phyloP scores from a whole-genome alignment of 2,113 vertebrate genomes.

The Hoplias malabaricus region DNA sequence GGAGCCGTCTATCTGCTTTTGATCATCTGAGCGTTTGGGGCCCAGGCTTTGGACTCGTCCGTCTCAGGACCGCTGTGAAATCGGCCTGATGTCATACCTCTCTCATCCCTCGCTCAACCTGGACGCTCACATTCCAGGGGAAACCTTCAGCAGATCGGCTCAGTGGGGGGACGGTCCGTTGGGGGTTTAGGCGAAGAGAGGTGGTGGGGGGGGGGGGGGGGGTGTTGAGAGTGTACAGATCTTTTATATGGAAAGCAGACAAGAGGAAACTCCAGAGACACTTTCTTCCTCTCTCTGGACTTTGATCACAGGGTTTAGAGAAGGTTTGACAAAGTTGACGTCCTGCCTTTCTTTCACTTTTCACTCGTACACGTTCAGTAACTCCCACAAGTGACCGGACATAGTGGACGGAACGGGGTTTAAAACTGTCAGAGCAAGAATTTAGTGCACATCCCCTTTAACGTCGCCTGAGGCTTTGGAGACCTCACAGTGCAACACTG shows the following conservation, averaged over 20 bases:
- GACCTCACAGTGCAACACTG: too few relatives aligned
- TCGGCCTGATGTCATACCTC: conserved; percentile 98
- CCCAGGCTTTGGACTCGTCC: conserved; percentile 88
- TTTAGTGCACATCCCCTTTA: too few relatives aligned
- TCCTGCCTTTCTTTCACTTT: not conserved
- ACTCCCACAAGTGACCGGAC: too few relatives aligned
- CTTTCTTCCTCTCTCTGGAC: conserved; percentile 20
- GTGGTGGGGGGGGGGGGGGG: not conserved
- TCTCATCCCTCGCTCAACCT: conserved; percentile 97
- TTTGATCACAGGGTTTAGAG: conserved; percentile 25
- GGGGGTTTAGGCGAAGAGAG: too few relatives aligned
- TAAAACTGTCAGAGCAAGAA: too few relatives aligned
- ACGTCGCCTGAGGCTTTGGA: too few relatives aligned
- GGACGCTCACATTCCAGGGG: conserved; percentile 94
- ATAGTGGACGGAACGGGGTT: too few relatives aligned
- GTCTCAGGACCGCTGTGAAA: conserved; percentile 99
- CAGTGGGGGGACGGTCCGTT: conserved; percentile 60
- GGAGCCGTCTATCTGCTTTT: conserved; percentile 81
- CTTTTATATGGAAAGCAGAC: conserved; percentile 58
- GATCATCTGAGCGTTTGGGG: conserved; percentile 96
- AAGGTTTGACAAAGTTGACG: not conserved
- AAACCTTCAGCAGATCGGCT: conserved; percentile 91
- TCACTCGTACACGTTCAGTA: not conserved
- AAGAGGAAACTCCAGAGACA: conserved; percentile 41
- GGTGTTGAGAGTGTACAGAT: conserved; percentile 8